Base-by-base conservation (phyloP, 2,888 invertebrate genomes). In the Drosophila anomelani region DNA sequence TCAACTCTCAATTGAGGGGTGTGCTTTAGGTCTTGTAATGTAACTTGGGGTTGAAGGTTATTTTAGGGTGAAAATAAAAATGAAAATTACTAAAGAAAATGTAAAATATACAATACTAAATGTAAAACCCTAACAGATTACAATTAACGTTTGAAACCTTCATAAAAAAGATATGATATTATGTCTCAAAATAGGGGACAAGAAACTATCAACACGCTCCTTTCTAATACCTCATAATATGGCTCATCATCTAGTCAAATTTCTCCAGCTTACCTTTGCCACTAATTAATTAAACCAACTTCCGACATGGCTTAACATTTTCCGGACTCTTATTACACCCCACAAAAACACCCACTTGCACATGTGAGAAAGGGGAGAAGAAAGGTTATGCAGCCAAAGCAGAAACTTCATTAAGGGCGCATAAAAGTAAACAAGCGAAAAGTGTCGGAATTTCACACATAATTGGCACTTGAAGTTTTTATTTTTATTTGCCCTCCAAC, bases 391-490 rank as follows among this genome's bases (percentile, higher is more conserved):
- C 70, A 68, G 69, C 51, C 63, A 83, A 83, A 85, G 20, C 51
- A 36, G 51, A 53, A 53, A 85, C 84, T 85, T 85, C 84, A 85
- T 85, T 85, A 88, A 85, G 88, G 73, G 72, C 84, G 57, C 88
- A 85, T 85, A 85, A 85, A 88, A 85, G 83, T 85, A 85, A 85
- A 88, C 83, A 85, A 88, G 83, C 88, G 73, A 78, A 88, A 85
- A 85, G 88, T 85, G 84, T 85, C 83, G 84, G 88, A 85, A 85
- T 88, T 84, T 83, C 85, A 87, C 85, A 85, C 88, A 83, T 85
- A 85, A 85, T 85, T 85, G 85, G 88, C 85, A 85, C 88, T 85
- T 85, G 84, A 83, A 85, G 84, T 85, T 85, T 68, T 85, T 82
- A 81, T 87, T 85, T 84, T 87, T 81, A 85, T 87, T 82, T 60